A percentile compares a stretch with the other conserved stretches of the same genome.
phyloP scores from a whole-genome alignment of 2,113 vertebrate genomes.

The Candoia aspera region DNA sequence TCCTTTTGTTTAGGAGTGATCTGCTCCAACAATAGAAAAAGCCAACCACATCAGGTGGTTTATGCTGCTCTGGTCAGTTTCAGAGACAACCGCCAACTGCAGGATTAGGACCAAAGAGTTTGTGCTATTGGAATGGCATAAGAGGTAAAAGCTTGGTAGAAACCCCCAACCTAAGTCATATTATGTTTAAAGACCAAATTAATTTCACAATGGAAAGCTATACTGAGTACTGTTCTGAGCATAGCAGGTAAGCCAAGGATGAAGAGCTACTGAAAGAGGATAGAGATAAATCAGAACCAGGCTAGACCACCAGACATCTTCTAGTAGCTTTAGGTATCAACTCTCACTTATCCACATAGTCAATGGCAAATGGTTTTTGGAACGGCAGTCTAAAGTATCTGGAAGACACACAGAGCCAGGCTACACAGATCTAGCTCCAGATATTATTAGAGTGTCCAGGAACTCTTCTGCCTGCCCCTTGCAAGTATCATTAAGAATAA shows the following conservation, averaged over 20 bases:
- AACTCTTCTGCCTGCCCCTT: neutral
- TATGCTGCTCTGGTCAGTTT: slow-evolving; percentile 57
- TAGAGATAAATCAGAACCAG: neutral
- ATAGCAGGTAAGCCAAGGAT: neutral
- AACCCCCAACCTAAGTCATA: neutral
- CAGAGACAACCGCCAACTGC: slow-evolving; percentile 44
- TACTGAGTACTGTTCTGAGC: neutral
- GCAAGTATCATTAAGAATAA: neutral
- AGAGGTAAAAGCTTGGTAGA: neutral
- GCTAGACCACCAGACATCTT: neutral
- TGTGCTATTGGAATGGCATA: slow-evolving; percentile 1
- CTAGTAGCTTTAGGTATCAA: neutral
- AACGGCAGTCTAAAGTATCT: neutral
- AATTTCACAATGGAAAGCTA: neutral
- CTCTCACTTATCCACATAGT: neutral
- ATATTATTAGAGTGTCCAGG: too few relatives aligned
- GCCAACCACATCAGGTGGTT: slow-evolving; percentile 62
- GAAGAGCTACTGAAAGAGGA: neutral
- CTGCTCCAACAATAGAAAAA: slow-evolving; percentile 59
- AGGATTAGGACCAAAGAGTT: neutral
- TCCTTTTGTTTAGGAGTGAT: slow-evolving; percentile 65
- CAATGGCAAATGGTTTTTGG: neutral
- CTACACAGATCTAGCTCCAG: neutral
- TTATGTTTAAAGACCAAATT: neutral
- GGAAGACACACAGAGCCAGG: neutral